Base-by-base conservation (phyloP, 2,888 invertebrate species). In the Mythimna vitellina region DNA sequence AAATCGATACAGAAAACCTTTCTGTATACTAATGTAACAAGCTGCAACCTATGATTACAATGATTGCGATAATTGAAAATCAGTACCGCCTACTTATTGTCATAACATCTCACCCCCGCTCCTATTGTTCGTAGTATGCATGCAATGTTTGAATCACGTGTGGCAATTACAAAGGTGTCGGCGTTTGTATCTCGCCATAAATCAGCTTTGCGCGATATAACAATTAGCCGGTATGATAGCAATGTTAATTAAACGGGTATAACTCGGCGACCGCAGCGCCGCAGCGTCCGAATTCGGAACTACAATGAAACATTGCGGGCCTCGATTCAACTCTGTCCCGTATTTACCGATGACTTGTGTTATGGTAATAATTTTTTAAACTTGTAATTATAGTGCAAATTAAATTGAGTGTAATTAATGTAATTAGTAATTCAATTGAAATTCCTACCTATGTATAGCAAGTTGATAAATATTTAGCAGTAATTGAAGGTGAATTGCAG, bases 151-250 rank as follows among this genome's bases (percentile, higher is more conserved):
- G 91, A 92, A 93, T 92, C 91, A 92, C 91, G 91, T 91, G 91
- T 89, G 82, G 91, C 93, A 95, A 96, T 96, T 96, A 95, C 93
- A 92, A 92, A 95, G 96, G 96, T 96, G 95, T 95, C 93, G 92
- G 94, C 93, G 90, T 91, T 92, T 92, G 89, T 93, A 93, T 94
- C 93, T 92, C 87, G 92, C 89, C 86, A 95, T 96, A 96, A 96
- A 96, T 96, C 96, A 96, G 92, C 92, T 91, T 92, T 93, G 93
- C 94, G 92, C 96, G 95, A 96, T 96, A 95, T 95, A 96, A 96
- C 96, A 96, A 96, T 96, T 96, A 96, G 96, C 92, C 90, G 95
- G 95, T 93, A 96, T 95, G 95, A 94, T 94, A 94, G 94, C 94
- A 95, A 96, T 96, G 96, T 96, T 96, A 96, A 96, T 96, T 96